Evolutionary conservation across 2,888 invertebrate species (phyloP).

Genomic region (Neria commutata): DNA sequence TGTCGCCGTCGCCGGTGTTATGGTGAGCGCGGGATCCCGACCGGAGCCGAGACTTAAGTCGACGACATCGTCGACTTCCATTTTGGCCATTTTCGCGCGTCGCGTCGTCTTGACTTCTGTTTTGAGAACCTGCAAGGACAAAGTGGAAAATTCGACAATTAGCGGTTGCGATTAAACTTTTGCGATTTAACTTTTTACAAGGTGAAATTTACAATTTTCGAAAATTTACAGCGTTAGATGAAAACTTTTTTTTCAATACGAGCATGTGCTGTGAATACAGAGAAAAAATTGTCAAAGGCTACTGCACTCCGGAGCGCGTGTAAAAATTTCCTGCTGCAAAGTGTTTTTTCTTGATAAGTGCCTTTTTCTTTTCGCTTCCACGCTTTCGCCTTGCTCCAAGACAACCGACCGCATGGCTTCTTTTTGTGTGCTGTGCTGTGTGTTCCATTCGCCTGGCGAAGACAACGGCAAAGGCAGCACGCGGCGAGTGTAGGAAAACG

Average conservation of each 20-base stretch:
- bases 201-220: conserved; percentile 7
- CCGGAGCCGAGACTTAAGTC: conserved; percentile 76
- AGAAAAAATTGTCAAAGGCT: not conserved
- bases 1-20: conserved; percentile 57
- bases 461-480: no score
- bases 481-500: no score
- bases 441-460: no score
- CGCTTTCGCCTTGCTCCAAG: not conserved
- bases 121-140: conserved; percentile 46
- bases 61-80: conserved; percentile 91
- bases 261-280: not conserved
- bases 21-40: conserved; percentile 60
- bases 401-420: not conserved
- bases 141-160: conserved; percentile 21
- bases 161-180: no score
- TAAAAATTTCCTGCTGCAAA: not conserved
- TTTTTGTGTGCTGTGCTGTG: no score
- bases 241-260: not conserved
- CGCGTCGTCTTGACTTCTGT: conserved; percentile 53
- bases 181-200: conserved; percentile 20
- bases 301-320: not conserved
- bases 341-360: not conserved
- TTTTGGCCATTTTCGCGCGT: conserved; percentile 67
- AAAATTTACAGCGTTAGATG: conserved; percentile 6
- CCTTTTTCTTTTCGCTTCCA: not conserved